These are phyloP conservation scores for Carettochelys insculpta DNA, from an alignment of 2,113 vertebrate species.

Conservation along the genomic window DNA sequence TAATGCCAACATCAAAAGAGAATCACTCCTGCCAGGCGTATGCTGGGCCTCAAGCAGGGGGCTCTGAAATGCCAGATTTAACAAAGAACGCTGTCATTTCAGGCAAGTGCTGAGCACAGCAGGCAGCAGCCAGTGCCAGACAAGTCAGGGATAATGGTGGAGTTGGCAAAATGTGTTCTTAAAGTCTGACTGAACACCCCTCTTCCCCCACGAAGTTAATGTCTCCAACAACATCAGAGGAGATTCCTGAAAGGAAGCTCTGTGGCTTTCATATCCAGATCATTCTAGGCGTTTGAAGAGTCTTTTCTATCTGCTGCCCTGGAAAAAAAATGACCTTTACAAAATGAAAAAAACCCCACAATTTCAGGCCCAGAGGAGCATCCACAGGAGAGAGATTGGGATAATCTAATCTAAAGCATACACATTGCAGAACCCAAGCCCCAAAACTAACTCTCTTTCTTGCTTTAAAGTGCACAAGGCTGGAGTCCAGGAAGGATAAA, in stretches of 20 bases:
- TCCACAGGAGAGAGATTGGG: background rate
- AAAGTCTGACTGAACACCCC: background rate
- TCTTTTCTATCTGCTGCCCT: background rate
- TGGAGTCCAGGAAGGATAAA: no score
- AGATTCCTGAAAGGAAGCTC: background rate
- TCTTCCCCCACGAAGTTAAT: background rate
- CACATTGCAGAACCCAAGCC: background rate
- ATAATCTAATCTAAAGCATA: background rate
- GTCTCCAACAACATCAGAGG: background rate
- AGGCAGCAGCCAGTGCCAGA: background rate
- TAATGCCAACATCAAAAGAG: background rate
- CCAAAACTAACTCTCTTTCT: background rate
- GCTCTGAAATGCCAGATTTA: background rate
- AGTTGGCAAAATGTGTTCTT: background rate
- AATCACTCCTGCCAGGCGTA: background rate
- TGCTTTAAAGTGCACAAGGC: background rate
- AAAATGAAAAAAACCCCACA: background rate
- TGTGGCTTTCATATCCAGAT: background rate
- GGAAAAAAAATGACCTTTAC: background rate
- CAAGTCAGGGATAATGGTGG: background rate
- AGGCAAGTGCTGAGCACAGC: background rate
- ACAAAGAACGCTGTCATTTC: background rate
- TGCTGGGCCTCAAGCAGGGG: background rate
- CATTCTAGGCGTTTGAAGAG: background rate
- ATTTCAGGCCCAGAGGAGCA: background rate